Evolutionary conservation across 1,140 invertebrate genomes (phyloP), one percentile per base, ranked within the genome.

Genomic region (Leguminivora glycinivorella): DNA sequence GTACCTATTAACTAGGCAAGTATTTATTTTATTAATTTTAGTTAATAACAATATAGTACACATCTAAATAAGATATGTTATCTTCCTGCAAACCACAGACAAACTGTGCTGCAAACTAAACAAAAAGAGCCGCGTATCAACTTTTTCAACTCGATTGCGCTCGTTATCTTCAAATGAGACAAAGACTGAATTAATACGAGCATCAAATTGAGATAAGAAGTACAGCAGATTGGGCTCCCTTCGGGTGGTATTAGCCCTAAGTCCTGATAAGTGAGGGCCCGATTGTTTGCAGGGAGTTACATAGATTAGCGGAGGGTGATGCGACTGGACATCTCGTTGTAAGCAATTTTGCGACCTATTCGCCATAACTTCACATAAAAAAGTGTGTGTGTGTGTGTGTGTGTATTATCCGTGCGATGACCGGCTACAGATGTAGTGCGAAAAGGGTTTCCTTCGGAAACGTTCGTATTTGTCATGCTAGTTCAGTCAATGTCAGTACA

Each of bases 141-240:
- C 85, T 89, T 86, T 88, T 89, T 84, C 80, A 78, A 75, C 77
- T 84, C 87, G 81, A 87, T 89, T 88, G 81, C 87, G 85, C 83
- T 73, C 78, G 47, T 67, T 79, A 87, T 84, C 79, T 80, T 83
- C 77, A 87, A 91, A 91, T 91, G 88, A 89, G 86, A 89, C 87
- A 88, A 90, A 89, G 84, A 81, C 88, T 82, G 88, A 87, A 91
- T 89, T 89, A 91, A 89, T 89, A 89, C 84, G 85, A 84, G 87
- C 87, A 91, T 91, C 89, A 91, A 90, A 90, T 90, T 89, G 87
- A 91, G 88, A 90, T 90, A 90, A 89, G 87, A 85, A 83, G 75
- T 79, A 78, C 77, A 87, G 85, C 88, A 90, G 87, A 90, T 90
- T 88, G 88, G 86, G 84, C 80, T 83, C 85, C 88, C 88, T 90